Evolutionary conservation across 2,797 vertebrate species (phyloP).

Genomic region (Urophycis tenuis): DNA sequence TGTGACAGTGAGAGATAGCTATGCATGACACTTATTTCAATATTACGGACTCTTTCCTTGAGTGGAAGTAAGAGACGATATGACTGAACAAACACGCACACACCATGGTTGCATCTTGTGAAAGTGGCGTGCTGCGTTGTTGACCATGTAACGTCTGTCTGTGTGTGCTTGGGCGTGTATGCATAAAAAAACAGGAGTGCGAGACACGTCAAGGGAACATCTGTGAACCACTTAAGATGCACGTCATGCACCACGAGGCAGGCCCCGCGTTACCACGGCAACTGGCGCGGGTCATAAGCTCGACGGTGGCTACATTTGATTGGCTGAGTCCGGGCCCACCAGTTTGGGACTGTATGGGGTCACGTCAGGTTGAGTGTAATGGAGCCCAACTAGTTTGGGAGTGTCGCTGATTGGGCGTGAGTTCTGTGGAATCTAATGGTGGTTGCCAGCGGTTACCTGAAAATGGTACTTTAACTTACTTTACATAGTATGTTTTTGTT

Average conservation of each 20-base stretch:
- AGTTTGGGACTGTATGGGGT: constrained; percentile 46
- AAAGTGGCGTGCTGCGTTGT: neutral
- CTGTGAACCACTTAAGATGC: constrained; percentile 91
- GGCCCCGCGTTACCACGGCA: constrained; percentile 66
- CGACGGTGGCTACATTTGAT: constrained; percentile 77
- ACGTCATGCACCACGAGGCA: constrained; percentile 92
- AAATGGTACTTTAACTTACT: neutral
- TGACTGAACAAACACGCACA: neutral
- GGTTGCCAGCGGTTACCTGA: neutral
- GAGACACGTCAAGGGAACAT: constrained; percentile 53
- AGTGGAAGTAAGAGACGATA: neutral
- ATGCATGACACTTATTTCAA: neutral
- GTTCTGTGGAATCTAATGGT: constrained; percentile 28
- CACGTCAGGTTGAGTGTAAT: neutral
- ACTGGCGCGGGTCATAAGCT: constrained; percentile 89
- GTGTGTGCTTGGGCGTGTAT: neutral
- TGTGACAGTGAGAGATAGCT: neutral
- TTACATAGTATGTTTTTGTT: neutral
- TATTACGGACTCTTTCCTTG: neutral
- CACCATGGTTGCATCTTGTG: neutral
- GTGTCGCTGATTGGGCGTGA: constrained; percentile 19
- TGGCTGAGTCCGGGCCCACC: constrained; percentile 76
- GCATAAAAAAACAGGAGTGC: constrained; percentile 21
- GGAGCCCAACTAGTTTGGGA: constrained; percentile 28
- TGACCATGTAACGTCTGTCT: neutral